Conservation (phyloP, 2,797 vertebrate species). For the Naso thynnoides region DNA sequence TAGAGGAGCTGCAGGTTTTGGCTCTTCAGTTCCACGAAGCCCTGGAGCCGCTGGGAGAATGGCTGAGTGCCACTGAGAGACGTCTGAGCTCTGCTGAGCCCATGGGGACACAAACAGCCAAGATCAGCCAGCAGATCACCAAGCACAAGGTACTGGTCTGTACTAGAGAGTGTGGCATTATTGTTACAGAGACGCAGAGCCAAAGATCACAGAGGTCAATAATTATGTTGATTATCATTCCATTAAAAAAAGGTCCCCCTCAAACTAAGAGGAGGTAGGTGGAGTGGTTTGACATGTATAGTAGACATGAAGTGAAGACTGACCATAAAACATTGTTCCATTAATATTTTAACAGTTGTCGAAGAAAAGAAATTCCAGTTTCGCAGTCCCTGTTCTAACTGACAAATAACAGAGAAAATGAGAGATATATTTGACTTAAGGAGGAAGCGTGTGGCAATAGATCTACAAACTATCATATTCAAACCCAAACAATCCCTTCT, state of each 20-base stretch:
- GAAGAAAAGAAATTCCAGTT: not conserved
- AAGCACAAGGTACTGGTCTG: conserved; percentile 92
- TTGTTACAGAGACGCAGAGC: not conserved
- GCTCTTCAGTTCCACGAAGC: conserved; percentile 97
- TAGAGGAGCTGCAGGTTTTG: conserved; percentile 96
- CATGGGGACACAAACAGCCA: conserved; percentile 95
- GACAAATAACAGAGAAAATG: not conserved
- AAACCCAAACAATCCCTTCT: not conserved
- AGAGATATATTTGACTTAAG: not conserved
- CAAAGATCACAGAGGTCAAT: not conserved
- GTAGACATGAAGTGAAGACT: not conserved
- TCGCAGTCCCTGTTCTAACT: not conserved
- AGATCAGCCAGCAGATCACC: conserved; percentile 96
- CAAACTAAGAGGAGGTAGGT: too few species aligned
- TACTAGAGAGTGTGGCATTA: not conserved
- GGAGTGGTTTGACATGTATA: not conserved
- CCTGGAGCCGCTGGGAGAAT: conserved; percentile 94
- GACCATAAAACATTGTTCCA: not conserved
- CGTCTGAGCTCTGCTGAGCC: conserved; percentile 96
- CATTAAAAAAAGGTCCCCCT: not conserved
- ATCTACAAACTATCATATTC: conserved; percentile 1
- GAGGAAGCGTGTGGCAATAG: not conserved
- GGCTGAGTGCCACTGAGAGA: conserved; percentile 94
- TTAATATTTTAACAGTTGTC: not conserved
- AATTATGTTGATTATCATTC: not conserved